Percentiles rank a stretch among this genome's conserved stretches.
Evolutionary conservation across 2,888 invertebrate genomes (phyloP).

Genomic region (Caenorhabditis uteleia): DNA sequence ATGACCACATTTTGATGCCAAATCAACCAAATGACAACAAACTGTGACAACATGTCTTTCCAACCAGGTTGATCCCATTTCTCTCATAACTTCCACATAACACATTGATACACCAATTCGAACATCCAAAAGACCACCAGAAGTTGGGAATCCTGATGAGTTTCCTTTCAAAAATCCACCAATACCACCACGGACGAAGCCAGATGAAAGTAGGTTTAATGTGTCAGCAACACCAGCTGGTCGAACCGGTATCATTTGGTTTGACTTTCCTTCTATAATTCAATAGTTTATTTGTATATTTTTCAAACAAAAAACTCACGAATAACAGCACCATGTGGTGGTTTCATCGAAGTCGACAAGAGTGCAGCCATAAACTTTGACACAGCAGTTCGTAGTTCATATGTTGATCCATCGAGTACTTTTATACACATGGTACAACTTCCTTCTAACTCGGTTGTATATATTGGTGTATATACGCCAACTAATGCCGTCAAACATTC

Average conservation of each 20-base stretch:
- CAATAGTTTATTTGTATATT: background rate
- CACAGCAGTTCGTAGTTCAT: conserved; percentile 88
- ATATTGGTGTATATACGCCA: conserved; percentile 82
- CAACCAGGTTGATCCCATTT: conserved; percentile 89
- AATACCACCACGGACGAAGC: conserved; percentile 82
- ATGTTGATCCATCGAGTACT: conserved; percentile 88
- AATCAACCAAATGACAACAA: conserved; percentile 81
- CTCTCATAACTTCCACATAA: conserved; percentile 91
- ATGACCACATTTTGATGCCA: conserved; percentile 44
- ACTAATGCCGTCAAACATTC: conserved; percentile 86
- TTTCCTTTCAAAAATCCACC: conserved; percentile 89
- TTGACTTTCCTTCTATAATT: conserved; percentile 38
- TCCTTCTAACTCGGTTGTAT: conserved; percentile 75
- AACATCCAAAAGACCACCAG: conserved; percentile 90
- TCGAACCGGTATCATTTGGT: conserved; percentile 23
- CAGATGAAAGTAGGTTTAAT: conserved; percentile 86
- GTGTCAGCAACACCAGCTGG: conserved; percentile 80
- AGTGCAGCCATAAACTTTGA: conserved; percentile 88
- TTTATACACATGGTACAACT: conserved; percentile 63
- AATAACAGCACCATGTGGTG: conserved; percentile 35
- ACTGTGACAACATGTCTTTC: conserved; percentile 87
- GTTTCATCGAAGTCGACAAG: conserved; percentile 76
- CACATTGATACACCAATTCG: conserved; percentile 97
- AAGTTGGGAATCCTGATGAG: conserved; percentile 77
- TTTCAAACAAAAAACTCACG: conserved; percentile 13